Percentiles rank a stretch among this genome's conserved stretches.
These are phyloP conservation scores for Bombus impatiens DNA, from an alignment of 1,140 invertebrate genomes.

Conservation along the genomic window DNA sequence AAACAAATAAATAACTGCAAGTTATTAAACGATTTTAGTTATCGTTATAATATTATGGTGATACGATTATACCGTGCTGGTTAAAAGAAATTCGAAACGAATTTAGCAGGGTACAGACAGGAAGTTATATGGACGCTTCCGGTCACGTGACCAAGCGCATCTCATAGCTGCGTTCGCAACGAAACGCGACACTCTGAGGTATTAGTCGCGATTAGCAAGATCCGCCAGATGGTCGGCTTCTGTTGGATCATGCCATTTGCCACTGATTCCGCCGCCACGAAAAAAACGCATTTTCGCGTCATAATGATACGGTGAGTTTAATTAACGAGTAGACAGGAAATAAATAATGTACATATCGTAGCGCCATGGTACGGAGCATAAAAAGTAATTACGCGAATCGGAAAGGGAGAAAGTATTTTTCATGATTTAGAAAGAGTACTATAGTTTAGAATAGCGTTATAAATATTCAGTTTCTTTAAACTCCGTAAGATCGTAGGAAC, in stretches of 20 bases:
- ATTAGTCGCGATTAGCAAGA: conserved; percentile 16
- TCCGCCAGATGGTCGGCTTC: conserved; percentile 23
- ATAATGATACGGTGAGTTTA: neutral
- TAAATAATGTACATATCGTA: too few relatives aligned
- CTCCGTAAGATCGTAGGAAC: too few relatives aligned
- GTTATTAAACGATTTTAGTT: too few relatives aligned
- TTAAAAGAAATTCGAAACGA: neutral
- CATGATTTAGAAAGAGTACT: too few relatives aligned
- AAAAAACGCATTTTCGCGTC: neutral
- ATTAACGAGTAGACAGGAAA: neutral
- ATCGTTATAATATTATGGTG: too few relatives aligned
- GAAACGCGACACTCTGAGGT: conserved; percentile 38
- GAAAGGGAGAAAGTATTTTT: too few relatives aligned
- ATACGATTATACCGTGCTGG: too few relatives aligned
- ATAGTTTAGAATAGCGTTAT: too few relatives aligned
- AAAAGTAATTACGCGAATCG: too few relatives aligned
- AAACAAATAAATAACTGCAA: too few relatives aligned
- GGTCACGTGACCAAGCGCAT: conserved; percentile 23
- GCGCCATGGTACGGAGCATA: too few relatives aligned
- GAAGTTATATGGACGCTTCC: conserved; percentile 39
- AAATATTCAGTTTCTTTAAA: too few relatives aligned
- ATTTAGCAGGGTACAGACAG: neutral
- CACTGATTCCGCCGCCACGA: conserved; percentile 1
- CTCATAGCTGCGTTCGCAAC: neutral
- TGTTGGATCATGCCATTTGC: neutral